Base-by-base conservation (phyloP, 2,113 vertebrate genomes). In the Collichthys lucidus region DNA sequence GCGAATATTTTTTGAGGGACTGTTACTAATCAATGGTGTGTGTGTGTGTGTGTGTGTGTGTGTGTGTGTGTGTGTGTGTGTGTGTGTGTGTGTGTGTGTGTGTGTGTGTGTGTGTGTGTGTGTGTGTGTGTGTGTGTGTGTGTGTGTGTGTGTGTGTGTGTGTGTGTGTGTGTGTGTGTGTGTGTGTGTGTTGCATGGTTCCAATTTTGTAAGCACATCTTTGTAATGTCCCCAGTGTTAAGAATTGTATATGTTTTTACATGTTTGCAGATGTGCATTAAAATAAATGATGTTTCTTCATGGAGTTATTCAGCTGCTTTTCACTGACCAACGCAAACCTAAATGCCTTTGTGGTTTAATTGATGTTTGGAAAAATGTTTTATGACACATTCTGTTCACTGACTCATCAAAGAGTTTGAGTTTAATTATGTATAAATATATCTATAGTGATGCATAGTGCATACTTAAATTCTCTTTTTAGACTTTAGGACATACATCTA, bases 211-310 rank as follows among this genome's bases (percentile, higher is more conserved):
- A 89, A 89, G 50, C 49, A 68, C 49, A 80, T 64, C 83, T 91
- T 88, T 91, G 81, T 89, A 91, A 80, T 1, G 60, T 85, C 76
- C 77, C 26, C 71, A 67, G 87, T 91, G 85, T 86, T 91, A 40
- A 83, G 60, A 80, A 26, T 74, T 86, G 64, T 87, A 77, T 20
- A 86, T 74, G 80, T 86, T 91, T 92, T 92, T 90, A 85, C 77
- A 68, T 86, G 79, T 89, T 90, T 91, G 44, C 71, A 79, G 35
- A 86, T 65, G 66, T 89, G 71, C 68, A 91, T 90, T 91, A 86
- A 92, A 91, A 80, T 44, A 12, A 83, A 74, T 16, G 74, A 74
- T 84, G 22, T 56, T 12, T 60, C 4, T 44, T n/a, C 70, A 56
- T 74, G 4, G 50, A 57, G 22, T 60, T 1, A 57, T 31, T n/a